These are phyloP conservation scores for Stenodema calcarata DNA, from an alignment of 2,888 invertebrate species.

Conservation along the genomic window DNA sequence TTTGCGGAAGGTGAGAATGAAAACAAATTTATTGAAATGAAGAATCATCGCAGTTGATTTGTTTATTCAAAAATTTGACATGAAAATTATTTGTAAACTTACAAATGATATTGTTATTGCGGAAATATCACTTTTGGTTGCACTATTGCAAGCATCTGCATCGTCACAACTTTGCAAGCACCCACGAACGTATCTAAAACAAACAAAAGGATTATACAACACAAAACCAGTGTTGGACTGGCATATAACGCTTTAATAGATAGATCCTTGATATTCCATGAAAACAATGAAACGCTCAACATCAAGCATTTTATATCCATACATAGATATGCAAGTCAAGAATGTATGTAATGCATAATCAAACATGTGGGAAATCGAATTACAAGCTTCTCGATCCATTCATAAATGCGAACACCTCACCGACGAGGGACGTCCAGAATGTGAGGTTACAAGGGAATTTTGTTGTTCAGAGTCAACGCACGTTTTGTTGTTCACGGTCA, in stretches of 20 bases:
- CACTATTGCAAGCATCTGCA: conserved; percentile 84
- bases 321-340: neutral
- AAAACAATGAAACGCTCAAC: neutral
- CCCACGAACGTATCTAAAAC: conserved; percentile 81
- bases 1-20: neutral
- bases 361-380: neutral
- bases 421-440: no score
- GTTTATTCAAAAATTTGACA: conserved; percentile 38
- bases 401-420: neutral
- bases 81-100: conserved; percentile 28
- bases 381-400: neutral
- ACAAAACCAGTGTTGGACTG: neutral
- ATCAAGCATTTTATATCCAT: neutral
- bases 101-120: conserved; percentile 32
- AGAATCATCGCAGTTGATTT: neutral
- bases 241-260: neutral
- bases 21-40: neutral
- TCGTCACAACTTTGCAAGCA: conserved; percentile 95
- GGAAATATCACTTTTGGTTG: conserved; percentile 43
- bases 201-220: conserved; percentile 3
- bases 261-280: no score
- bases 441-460: no score
- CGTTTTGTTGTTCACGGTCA: no score
- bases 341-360: neutral
- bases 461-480: no score